A percentile compares a stretch with the other conserved stretches of the same genome.
Conservation (phyloP, 2,113 vertebrate genomes). For the Xenopus tropicalis region UCB_Xtro_10.0 CM004443.2:207746501-207747000, state of each 20-base stretch:
- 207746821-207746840: conserved; percentile 49
- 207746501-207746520: conserved; percentile 33
- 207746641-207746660: neutral
- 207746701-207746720: conserved; percentile 47
- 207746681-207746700: conserved; percentile 46
- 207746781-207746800: conserved; percentile 55
- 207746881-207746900: conserved; percentile 54
- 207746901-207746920: conserved; percentile 21
- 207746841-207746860: conserved; percentile 46
- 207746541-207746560: conserved; percentile 22
- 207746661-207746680: too few species aligned
- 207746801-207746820: conserved; percentile 49
- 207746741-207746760: conserved; percentile 51
- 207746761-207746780: conserved; percentile 15
- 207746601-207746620: conserved; percentile 46
- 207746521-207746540: conserved; percentile 36
- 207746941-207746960: neutral
- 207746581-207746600: conserved; percentile 48
- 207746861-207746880: conserved; percentile 19
- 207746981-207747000: neutral
- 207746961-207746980: conserved; percentile 35
- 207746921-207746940: conserved; percentile 7
- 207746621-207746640: conserved; percentile 30
- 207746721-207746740: conserved; percentile 41
- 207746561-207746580: conserved; percentile 19